Evolutionary conservation across 2,113 vertebrate genomes (phyloP), one percentile per base, ranked within the genome.

Genomic region (Stigmatopora nigra): DNA sequence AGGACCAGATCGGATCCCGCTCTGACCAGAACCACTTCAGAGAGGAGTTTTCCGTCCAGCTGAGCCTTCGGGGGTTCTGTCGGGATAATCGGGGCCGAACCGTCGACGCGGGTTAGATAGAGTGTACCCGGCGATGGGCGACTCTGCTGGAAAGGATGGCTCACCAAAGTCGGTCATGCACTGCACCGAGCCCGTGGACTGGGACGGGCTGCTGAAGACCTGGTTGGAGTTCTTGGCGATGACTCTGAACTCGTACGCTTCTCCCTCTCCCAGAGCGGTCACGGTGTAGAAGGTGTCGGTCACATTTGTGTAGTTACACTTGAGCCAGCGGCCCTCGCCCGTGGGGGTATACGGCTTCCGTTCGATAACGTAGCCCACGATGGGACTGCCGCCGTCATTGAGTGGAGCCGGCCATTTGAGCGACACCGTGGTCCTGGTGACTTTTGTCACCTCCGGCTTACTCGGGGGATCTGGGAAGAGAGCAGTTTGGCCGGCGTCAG

Each of bases 111-210:
- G 3, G 22, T 31, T 59, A 16, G 7, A 59, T 38, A n/a, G n/a
- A n/a, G n/a, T n/a, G n/a, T n/a, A 7, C 9, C 9, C 9, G 4
- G 38, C 38, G 38, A 41, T 41, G 9, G 38, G 38, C 38, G 38
- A 8, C 38, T 41, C 7, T 10, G 1, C 38, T 41, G 5, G 25
- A 3, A 31, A 2, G n/a, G 2, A 22, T 2, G 81, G 71, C 92
- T 92, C 92, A 98, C 97, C 92, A 17, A 98, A 98, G 92, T 98
- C 97, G 63, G 95, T 95, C 89, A 91, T 94, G 90, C 97, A 99
- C 77, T 95, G 93, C 65, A 99, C 91, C 19, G 94, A 90, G 46
- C 97, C 97, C 6, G 95, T 98, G 1, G 96, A 95, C 86, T 90
- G 91, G 45, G 97, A 99, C 49, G 94, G 90, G 68, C 80, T 84